These are phyloP conservation scores for Lophotis ruficrista DNA, from an alignment of 2,113 vertebrate genomes.

Conservation along the genomic window DNA sequence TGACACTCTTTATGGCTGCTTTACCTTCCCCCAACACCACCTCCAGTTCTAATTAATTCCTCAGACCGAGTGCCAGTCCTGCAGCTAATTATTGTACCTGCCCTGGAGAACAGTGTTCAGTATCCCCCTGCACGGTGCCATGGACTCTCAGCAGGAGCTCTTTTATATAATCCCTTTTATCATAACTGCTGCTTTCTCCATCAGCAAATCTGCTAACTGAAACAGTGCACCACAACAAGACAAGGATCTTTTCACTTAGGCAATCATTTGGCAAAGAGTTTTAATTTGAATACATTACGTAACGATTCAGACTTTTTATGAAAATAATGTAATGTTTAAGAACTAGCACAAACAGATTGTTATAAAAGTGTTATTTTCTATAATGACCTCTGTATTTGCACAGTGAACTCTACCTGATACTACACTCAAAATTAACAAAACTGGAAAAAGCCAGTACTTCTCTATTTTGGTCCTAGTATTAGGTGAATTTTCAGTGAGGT, in stretches of 20 bases:
- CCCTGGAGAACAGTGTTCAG: conserved; percentile 35
- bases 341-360: not conserved
- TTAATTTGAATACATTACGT: not conserved
- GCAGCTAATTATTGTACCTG: conserved; percentile 57
- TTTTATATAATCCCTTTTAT: conserved; percentile 46
- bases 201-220: conserved; percentile 26
- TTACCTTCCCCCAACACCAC: conserved; percentile 4
- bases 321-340: not conserved
- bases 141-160: not conserved
- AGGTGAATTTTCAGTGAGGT: not conserved
- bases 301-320: not conserved
- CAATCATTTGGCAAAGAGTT: not conserved
- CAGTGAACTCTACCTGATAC: not conserved
- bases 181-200: conserved; percentile 48
- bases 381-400: not conserved
- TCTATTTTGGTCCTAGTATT: not conserved
- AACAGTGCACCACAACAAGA: not conserved
- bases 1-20: conserved; percentile 49
- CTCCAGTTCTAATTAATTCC: conserved; percentile 63
- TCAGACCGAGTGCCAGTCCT: conserved; percentile 11
- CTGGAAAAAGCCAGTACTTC: not conserved
- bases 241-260: not conserved
- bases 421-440: not conserved
- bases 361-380: not conserved
- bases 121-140: conserved; percentile 32